Evolutionary conservation across 2,797 vertebrate species (phyloP), one percentile per base, ranked within the genome.

Genomic region (Bryconaethiops microstoma): DNA sequence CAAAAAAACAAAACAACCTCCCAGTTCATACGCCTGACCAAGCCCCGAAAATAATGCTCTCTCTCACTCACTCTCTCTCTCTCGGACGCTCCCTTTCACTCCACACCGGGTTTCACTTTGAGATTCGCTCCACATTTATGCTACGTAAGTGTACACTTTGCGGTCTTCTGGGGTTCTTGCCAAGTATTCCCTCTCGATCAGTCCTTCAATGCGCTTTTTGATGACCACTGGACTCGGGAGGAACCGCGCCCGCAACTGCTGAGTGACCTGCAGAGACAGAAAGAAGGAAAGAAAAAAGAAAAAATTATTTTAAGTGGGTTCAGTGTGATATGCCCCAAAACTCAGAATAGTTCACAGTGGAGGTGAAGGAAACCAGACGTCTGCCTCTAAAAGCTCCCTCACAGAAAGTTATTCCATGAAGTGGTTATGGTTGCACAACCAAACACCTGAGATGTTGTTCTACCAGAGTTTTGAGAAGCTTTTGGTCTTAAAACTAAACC

Each of bases 161-260:
- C 98, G 97, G 94, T 99, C 98, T 92, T 99, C 98, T 64, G 98
- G 97, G 91, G 98, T 99, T 95, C 97, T 95, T 90, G 98, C 98
- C 96, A 99, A 97, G 95, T 99, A 99, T 93, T 99, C 98, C 93
- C 98, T 95, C 94, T 99, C 98, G 95, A 99, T 99, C 93, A 99
- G 98, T 98, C 98, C 98, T 97, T 99, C 98, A 93, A 99, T 99
- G 91, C 98, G 97, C 88, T 99, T 99, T 95, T 99, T 99, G 95
- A 99, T 99, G 92, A 99, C 98, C 95, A 99, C 98, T 75, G 98
- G 98, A 95, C 98, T 99, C 90, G 98, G 98, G 88, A 99, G 95
- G 94, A 99, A 99, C 92, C 98, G 96, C 78, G 97, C 95, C 91
- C 96, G 96, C 93, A 99, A 93, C 92, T 99, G 98, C 91, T 99